Base-by-base conservation (phyloP, 2,888 invertebrate genomes). In the Nomada fabriciana region DNA sequence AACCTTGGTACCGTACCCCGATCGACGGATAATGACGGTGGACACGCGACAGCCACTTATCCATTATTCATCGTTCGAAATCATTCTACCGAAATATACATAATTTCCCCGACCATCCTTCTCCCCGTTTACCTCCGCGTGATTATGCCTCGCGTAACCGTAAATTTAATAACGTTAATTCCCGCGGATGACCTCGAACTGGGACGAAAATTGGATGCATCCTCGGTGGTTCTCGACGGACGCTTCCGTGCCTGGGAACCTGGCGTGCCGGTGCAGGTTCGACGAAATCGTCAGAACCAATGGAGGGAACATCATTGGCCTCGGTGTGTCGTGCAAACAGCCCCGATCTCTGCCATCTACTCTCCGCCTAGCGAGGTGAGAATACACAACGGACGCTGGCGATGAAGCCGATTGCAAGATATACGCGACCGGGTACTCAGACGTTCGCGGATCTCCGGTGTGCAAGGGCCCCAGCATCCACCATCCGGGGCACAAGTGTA, bases 1-100 rank as follows among this genome's bases (percentile, higher is more conserved):
- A 60, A 50, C 60, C 61, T 4, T 29, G 70, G 72, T 64, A 75
- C 77, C 75, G 50, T 76, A 52, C 36, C 74, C 80, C 61, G 77
- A 80, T 65, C 67, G 15, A 43, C 71, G 43, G 65, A 90, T 93
- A 93, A 93, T 93, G 92, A 92, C 92, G 90, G 89, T 90, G 91
- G 93, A 93, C 93, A 93, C 93, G 93, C 93, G 93, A 93, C 92
- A 92, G 89, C 65, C 86, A 89, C 91, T 92, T 91, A 92, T 93
- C 92, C 93, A 93, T 93, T 93, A 93, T 93, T 93, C 92, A 93
- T 93, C 90, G 83, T 76, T 86, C 89, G 82, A 91, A 91, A 91
- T 91, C 90, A 89, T 89, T 90, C 90, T 86, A 65, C 80, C 80
- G 84, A 87, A 89, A 91, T 91, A 91, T 89, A 89, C 88, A 89